These are phyloP conservation scores for Hestina assimilis DNA, from an alignment of 1,140 invertebrate genomes.

Conservation along the genomic window DNA sequence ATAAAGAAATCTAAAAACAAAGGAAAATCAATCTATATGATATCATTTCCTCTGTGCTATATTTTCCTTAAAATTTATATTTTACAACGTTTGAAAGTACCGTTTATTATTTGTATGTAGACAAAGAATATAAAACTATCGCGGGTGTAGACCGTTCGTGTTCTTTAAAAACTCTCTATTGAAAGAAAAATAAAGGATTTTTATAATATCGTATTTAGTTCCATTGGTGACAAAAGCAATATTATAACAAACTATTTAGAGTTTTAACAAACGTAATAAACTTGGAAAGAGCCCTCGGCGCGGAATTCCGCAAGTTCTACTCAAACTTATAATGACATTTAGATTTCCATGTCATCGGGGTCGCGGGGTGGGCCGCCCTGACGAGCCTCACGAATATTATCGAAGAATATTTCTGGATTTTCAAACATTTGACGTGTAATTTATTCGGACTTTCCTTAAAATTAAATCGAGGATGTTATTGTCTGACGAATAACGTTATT, in stretches of 20 bases:
- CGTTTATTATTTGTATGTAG: too few species aligned
- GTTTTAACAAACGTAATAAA: conserved; percentile 45
- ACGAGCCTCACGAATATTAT: conserved; percentile 46
- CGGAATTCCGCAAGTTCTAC: conserved; percentile 50
- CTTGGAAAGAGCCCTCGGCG: conserved; percentile 50
- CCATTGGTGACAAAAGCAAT: conserved; percentile 2
- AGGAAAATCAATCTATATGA: too few species aligned
- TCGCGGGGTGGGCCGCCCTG: conserved; percentile 23
- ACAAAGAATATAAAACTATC: too few species aligned
- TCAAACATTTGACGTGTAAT: conserved; percentile 67
- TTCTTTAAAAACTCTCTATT: neutral
- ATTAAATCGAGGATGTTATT: conserved; percentile 62
- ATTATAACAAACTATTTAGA: conserved; percentile 29
- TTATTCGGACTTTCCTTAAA: conserved; percentile 45
- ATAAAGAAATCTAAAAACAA: too few species aligned
- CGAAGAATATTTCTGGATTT: conserved; percentile 66
- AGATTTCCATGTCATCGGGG: conserved; percentile 68
- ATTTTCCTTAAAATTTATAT: too few species aligned
- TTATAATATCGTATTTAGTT: neutral
- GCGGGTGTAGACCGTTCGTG: too few species aligned
- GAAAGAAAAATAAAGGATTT: neutral
- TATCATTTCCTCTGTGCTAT: too few species aligned
- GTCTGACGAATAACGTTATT: conserved; percentile 64
- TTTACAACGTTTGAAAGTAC: too few species aligned
- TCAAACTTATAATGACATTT: conserved; percentile 76